These are phyloP conservation scores for Drosophila nannoptera DNA, from an alignment of 1,140 invertebrate species.

Conservation along the genomic window DNA sequence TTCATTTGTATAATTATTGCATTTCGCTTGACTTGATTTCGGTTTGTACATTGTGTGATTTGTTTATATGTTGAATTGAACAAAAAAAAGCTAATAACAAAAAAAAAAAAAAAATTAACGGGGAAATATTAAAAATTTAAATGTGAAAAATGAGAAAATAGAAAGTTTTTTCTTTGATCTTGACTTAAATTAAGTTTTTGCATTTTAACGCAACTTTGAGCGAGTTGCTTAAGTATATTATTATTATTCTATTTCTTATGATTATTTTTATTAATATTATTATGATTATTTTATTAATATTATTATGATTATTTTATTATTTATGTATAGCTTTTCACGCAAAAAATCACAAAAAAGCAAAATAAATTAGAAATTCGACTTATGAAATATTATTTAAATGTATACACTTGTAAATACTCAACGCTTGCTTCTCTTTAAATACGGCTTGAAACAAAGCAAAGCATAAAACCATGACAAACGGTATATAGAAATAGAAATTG, in stretches of 20 bases:
- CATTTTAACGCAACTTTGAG: slow-evolving; percentile 59
- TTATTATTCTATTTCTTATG: slow-evolving; percentile 51
- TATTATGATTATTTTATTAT: slow-evolving; percentile 57
- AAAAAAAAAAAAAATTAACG: not conserved
- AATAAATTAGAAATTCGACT: slow-evolving; percentile 43
- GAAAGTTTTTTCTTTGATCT: slow-evolving; percentile 24
- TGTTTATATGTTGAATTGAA: slow-evolving; percentile 33
- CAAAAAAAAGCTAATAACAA: no score
- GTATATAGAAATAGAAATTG: slow-evolving; percentile 1
- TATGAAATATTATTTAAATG: slow-evolving; percentile 32
- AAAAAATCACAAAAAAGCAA: slow-evolving; percentile 33
- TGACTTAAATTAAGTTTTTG: slow-evolving; percentile 33
- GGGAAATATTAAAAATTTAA: slow-evolving; percentile 29
- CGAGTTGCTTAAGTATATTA: slow-evolving; percentile 60
- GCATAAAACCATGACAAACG: slow-evolving; percentile 4
- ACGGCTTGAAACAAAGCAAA: slow-evolving; percentile 9
- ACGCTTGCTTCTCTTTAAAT: slow-evolving; percentile 27
- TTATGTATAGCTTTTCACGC: slow-evolving; percentile 51
- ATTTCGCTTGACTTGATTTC: slow-evolving; percentile 31
- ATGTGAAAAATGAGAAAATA: slow-evolving; percentile 24
- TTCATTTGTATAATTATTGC: slow-evolving; percentile 45
- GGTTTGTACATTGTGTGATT: slow-evolving; percentile 49
- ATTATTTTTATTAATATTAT: slow-evolving; percentile 56
- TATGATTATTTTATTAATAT: slow-evolving; percentile 58
- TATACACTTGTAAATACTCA: slow-evolving; percentile 49